Conservation (phyloP, 2,888 invertebrate genomes). For the Drosophila tripunctata region DNA sequence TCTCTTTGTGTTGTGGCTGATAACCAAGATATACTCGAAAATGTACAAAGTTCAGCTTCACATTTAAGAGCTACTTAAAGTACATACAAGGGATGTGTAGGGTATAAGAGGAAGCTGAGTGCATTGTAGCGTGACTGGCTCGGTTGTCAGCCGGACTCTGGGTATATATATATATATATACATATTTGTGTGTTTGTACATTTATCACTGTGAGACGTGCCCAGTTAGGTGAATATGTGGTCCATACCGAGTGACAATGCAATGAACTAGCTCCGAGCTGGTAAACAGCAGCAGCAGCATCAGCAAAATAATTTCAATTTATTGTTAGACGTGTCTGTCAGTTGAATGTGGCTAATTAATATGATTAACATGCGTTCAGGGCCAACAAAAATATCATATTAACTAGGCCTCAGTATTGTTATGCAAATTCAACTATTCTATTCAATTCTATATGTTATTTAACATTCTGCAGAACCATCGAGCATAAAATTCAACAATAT, state of each 20-base stretch:
- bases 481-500: conserved; percentile 80
- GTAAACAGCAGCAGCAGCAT: conserved; percentile 25
- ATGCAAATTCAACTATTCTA: conserved; percentile 39
- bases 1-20: conserved; percentile 21
- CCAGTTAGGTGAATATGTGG: conserved; percentile 33
- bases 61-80: conserved; percentile 17
- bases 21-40: conserved; percentile 24
- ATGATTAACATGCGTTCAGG: conserved; percentile 49
- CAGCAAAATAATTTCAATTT: conserved; percentile 65
- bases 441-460: too few relatives aligned
- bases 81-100: not conserved
- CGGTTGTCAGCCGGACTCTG: conserved; percentile 28
- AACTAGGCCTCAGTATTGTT: conserved; percentile 31
- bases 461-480: conserved; percentile 69
- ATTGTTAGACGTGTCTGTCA: conserved; percentile 44
- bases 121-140: conserved; percentile 48
- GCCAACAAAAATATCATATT: conserved; percentile 37
- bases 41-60: conserved; percentile 29
- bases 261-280: conserved; percentile 12
- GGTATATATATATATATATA: not conserved
- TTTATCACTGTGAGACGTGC: conserved; percentile 64
- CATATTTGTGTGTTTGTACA: conserved; percentile 31
- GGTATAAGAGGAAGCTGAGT: conserved; percentile 22
- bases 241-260: conserved; percentile 15
- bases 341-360: conserved; percentile 53